Evolutionary conservation across 2,888 invertebrate genomes (phyloP), one percentile per base, ranked within the genome.

Genomic region (Eilema griseolum): DNA sequence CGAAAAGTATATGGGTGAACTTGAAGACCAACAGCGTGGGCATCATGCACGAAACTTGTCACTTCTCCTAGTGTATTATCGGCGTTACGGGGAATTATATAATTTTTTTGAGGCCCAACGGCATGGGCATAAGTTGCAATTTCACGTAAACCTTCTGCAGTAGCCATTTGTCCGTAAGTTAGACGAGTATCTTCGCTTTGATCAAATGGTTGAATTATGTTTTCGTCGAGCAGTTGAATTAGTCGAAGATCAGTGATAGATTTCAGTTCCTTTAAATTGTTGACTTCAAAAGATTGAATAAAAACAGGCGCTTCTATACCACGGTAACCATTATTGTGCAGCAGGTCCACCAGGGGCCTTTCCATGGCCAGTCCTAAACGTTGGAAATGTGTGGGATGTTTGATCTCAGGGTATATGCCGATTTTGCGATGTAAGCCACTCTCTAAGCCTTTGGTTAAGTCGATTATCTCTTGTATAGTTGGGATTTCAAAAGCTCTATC

Each of bases 1-100:
- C 95, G 88, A 74, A 94, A 94, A 0, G 95, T 95, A 74, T 90
- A 95, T 0, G 94, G 94, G 65, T 95, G 94, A 2, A 95, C 94
- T 75, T 93, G 91, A 10, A 95, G 80, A 1, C 92, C 92, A 26
- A 83, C 93, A 0, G 85, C 86, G 71, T 95, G 95, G 46, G 94
- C 93, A 67, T 92, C 87, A 2, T 73, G 70, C 0, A 95, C 93
- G 66, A 93, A 95, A 73, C 74, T 88, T 0, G 95, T 94, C 0
- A 84, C 83, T 26, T 76, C 74, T n/a, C 91, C 92, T 2, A 95
- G 86, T 2, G 77, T 89, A 60, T 90, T 84, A 26, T 90, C 82
- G 14, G 77, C 81, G 71, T 89, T 85, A 12, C 92, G 88, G 26
- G 94, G 93, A 67, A 95, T 94, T 52, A 95, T 89, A 57, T 91